Evolutionary conservation across 2,113 vertebrate species (phyloP).

Genomic region (Pavo muticus): DNA sequence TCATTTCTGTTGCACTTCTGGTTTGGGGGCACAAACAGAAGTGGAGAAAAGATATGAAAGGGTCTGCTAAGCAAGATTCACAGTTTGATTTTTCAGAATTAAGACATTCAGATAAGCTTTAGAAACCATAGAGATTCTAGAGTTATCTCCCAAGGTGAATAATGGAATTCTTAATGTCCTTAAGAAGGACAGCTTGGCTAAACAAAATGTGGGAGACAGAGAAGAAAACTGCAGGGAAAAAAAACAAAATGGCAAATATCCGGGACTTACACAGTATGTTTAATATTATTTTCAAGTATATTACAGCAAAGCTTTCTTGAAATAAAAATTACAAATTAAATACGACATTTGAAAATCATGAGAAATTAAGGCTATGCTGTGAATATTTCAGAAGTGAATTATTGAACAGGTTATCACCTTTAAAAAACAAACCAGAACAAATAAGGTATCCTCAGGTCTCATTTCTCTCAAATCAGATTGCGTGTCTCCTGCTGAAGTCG

Average conservation of each 20-base stretch:
- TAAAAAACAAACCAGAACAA: background rate
- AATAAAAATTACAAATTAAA: constrained; percentile 43
- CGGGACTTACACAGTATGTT: constrained; percentile 4
- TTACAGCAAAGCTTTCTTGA: constrained; percentile 19
- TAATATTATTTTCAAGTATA: constrained; percentile 44
- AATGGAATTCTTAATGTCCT: background rate
- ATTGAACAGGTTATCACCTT: constrained; percentile 18
- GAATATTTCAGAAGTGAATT: constrained; percentile 30
- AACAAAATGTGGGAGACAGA: background rate
- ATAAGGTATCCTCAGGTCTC: background rate
- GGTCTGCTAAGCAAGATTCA: background rate
- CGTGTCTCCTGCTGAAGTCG: background rate
- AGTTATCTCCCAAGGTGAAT: constrained; percentile 12
- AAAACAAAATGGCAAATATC: background rate
- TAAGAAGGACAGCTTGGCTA: background rate
- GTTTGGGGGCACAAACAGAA: constrained; percentile 38
- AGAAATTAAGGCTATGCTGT: constrained; percentile 10
- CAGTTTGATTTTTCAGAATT: background rate
- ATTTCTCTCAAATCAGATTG: constrained; percentile 1
- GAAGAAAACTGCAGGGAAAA: background rate
- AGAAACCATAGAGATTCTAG: background rate
- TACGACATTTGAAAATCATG: constrained; percentile 24
- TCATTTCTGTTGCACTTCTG: constrained; percentile 50
- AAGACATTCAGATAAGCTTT: background rate
- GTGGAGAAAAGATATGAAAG: constrained; percentile 18